Base-by-base conservation (phyloP, 2,113 vertebrate genomes). In the Psophia crepitans region DNA sequence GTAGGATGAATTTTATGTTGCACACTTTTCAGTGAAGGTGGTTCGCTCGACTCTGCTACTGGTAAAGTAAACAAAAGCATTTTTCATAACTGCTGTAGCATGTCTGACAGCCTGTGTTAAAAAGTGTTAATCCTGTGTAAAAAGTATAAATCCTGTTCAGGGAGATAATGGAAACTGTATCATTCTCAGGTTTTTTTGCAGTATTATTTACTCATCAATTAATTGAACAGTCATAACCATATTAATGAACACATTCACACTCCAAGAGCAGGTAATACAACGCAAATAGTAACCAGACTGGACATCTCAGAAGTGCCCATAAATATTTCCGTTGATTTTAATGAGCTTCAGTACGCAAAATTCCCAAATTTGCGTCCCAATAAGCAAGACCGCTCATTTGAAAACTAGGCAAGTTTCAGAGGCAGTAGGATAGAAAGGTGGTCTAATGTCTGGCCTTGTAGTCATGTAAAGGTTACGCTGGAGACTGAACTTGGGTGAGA, bases 1-100 rank as follows among this genome's bases (percentile, higher is more conserved):
- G 99, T 99, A 98, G 86, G 98, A 53, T n/a, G 18, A 35, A 21
- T 41, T 87, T 54, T n/a, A 2, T 8, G 3, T 21, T 75, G 23
- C 7, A 48, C 11, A 8, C 21, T 76, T 76, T 28, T 66, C 74
- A 35, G 12, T 27, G 7, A 51, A 71, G 12, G 8, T 23, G 9
- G 17, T 33, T 64, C 2, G 1, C 11, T 64, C 6, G 6, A 8
- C 35, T 49, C 44, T 89, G 39, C 23, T 32, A 5, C 14, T 43
- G 24, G 48, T 24, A 49, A 54, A 80, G 58, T 26, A 78, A 69
- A 49, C 4, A 56, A 74, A 79, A 64, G 24, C 19, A 11, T 14
- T 84, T 84, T 51, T 70, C 5, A 5, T 74, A 41, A 33, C 28
- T 54, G n/a, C 49, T 70, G 23, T 30, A 28, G 35, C 13, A 3